These are phyloP conservation scores for Ranitomeya variabilis DNA, from an alignment of 2,113 vertebrate genomes.

Conservation along the genomic window DNA sequence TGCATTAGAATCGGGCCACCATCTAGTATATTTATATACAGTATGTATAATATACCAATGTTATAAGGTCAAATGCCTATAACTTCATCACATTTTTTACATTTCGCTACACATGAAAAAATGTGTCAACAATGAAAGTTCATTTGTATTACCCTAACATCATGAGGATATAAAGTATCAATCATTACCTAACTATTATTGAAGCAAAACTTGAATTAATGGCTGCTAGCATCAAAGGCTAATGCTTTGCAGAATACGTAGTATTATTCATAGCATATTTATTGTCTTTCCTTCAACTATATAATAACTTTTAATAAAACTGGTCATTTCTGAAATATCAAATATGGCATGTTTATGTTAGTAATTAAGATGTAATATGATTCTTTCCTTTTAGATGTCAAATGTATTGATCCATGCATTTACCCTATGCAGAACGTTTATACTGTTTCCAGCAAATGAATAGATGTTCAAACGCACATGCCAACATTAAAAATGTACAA, in stretches of 20 bases:
- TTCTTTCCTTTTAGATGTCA: no score
- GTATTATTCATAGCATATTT: slow-evolving; percentile 11
- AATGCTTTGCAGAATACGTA: slow-evolving; percentile 6
- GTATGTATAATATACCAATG: neutral
- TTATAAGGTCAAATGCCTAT: neutral
- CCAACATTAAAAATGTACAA: neutral
- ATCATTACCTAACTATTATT: neutral
- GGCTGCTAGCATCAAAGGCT: slow-evolving; percentile 1
- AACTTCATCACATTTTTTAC: neutral
- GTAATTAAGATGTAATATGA: neutral
- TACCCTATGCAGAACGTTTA: neutral
- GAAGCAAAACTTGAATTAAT: slow-evolving; percentile 26
- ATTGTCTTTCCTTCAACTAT: neutral
- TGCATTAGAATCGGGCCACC: no score
- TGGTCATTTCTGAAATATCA: neutral
- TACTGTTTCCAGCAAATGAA: neutral
- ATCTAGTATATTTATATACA: neutral
- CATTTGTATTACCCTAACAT: slow-evolving; percentile 24
- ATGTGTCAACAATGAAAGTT: slow-evolving; percentile 14
- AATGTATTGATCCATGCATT: neutral
- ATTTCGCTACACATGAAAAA: neutral
- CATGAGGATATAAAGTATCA: slow-evolving; percentile 20
- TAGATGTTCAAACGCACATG: neutral
- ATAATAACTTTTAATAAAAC: neutral
- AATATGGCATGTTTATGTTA: neutral